Base-by-base conservation (phyloP, 2,888 invertebrate species). In the Archips crataeganus region DNA sequence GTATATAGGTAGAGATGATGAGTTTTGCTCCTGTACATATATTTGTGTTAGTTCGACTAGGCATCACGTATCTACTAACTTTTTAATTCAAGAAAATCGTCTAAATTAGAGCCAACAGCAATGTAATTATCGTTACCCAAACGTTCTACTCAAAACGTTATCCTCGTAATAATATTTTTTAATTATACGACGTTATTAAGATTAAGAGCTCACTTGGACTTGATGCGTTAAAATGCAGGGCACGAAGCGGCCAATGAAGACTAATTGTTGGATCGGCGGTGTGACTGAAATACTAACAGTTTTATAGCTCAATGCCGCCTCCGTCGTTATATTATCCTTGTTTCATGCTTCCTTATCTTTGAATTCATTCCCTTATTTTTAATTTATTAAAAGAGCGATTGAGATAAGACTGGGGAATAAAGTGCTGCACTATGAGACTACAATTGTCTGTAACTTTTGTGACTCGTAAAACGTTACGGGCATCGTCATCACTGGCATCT, bases 181-280 rank as follows among this genome's bases (percentile, higher is more conserved):
- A 65, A 65, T 65, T 65, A 65, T 65, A 49, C 65, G 51, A 51
- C 10, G 51, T 65, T 65, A 65, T 65, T 47, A 65, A 65, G 65
- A 65, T 65, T 49, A 65, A 65, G 65, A 9, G 49, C 49, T 64
- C 49, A 8, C 64, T 34, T 6, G 49, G 34, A 10, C 15, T 60
- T 8, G 23, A 60, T 60, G n/a, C 63, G 63, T 47, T 65, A 15
- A 47, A 51, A 65, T 51, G 65, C 65, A 79, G 78, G 80, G 79
- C 78, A 75, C 78, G 73, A 67, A 65, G 59, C 66, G 70, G 75
- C 77, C 80, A 91, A 91, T 91, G 90, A 87, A 87, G 90, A 91
- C 86, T 91, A 90, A 91, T 91, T 89, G 89, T 86, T 79, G 80
- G 80, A 79, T 63, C 51, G 67, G 65, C 76, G 61, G 61, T 54